These are phyloP conservation scores for Drosophila pallidifrons DNA, from an alignment of 1,140 invertebrate species.

Conservation along the genomic window DNA sequence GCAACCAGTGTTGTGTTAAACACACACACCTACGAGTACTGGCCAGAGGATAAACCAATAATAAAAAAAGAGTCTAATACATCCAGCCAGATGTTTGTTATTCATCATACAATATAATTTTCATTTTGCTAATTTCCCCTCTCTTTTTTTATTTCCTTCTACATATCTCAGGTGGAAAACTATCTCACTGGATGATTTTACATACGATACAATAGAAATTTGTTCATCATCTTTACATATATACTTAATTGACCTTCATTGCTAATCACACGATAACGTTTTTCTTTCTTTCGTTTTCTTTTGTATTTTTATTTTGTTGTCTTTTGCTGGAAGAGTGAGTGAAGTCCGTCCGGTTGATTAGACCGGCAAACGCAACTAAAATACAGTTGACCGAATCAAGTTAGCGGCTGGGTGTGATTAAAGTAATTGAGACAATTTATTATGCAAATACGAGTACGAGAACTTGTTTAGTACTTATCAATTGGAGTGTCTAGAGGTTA, in stretches of 20 bases:
- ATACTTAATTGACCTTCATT: conserved; percentile 84
- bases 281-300: too few species aligned
- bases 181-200: conserved; percentile 38
- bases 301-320: too few species aligned
- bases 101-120: neutral
- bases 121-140: too few species aligned
- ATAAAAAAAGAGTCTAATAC: conserved; percentile 17
- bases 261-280: conserved; percentile 80
- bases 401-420: conserved; percentile 34
- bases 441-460: conserved; percentile 41
- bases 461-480: conserved; percentile 20
- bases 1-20: conserved; percentile 47
- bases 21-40: conserved; percentile 35
- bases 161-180: conserved; percentile 3
- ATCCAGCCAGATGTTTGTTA: conserved; percentile 23
- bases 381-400: conserved; percentile 25
- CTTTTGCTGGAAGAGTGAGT: conserved; percentile 46
- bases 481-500: conserved; percentile 33
- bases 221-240: conserved; percentile 55
- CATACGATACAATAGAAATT: conserved; percentile 63
- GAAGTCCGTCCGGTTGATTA: neutral
- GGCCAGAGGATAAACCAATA: conserved; percentile 6
- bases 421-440: conserved; percentile 46
- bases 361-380: conserved; percentile 18
- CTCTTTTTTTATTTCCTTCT: conserved; percentile 8